Conservation (phyloP, 2,888 invertebrate genomes). For the Chelonus formosanus region DNA sequence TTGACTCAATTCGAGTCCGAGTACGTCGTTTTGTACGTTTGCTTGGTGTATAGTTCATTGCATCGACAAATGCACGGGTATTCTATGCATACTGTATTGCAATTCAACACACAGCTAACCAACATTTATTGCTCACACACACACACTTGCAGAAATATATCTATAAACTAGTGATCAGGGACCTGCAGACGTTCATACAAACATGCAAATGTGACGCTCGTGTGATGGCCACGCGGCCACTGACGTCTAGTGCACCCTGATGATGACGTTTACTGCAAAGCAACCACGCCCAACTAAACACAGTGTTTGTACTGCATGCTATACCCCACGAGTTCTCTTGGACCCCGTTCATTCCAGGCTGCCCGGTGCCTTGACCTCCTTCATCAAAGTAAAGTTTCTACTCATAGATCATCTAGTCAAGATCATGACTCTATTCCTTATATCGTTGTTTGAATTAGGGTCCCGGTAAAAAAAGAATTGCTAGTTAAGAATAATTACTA, state of each 20-base stretch:
- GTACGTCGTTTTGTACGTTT: constrained; percentile 34
- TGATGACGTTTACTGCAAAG: constrained; percentile 61
- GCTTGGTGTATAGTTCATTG: constrained; percentile 11
- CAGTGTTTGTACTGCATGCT: constrained; percentile 26
- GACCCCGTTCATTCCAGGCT: constrained; percentile 22
- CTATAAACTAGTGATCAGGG: constrained; percentile 24
- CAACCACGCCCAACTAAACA: constrained; percentile 53
- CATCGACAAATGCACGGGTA: constrained; percentile 7
- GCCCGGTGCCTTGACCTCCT: constrained; percentile 31
- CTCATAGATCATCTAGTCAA: not conserved
- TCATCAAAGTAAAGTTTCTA: constrained; percentile 10
- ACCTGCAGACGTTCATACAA: constrained; percentile 8
- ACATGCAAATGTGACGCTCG: constrained; percentile 59
- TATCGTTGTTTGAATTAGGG: too few species aligned
- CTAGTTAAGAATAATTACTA: too few species aligned
- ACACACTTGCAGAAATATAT: constrained; percentile 7
- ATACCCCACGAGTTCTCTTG: constrained; percentile 21
- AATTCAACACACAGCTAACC: constrained; percentile 13
- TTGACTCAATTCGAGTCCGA: constrained; percentile 19
- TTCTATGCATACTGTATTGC: constrained; percentile 22
- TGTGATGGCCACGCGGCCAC: constrained; percentile 56
- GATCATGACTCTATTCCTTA: too few species aligned
- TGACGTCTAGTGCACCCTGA: constrained; percentile 63
- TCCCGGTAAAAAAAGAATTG: too few species aligned
- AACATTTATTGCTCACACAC: constrained; percentile 9